Conservation (phyloP, 2,797 vertebrate species). For the Microctenopoma lineatum region DNA sequence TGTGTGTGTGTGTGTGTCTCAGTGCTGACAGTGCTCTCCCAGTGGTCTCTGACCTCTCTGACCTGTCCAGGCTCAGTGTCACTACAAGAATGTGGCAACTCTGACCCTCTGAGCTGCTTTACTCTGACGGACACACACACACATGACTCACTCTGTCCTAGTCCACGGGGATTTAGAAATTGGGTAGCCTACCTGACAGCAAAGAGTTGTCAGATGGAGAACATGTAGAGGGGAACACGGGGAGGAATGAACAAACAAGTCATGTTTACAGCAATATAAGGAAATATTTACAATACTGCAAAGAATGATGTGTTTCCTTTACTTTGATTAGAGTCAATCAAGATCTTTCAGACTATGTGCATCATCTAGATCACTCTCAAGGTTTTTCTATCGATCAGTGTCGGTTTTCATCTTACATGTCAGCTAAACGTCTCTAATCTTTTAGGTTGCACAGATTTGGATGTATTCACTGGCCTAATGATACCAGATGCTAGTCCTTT, state of each 20-base stretch:
- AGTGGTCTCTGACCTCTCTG: slow-evolving; percentile 40
- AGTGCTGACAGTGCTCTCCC: slow-evolving; percentile 26
- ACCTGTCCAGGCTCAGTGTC: slow-evolving; percentile 53
- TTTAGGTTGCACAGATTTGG: slow-evolving; percentile 6
- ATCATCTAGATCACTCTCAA: not conserved
- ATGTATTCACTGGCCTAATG: slow-evolving; percentile 15
- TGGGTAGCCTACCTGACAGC: slow-evolving; percentile 25
- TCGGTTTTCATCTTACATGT: slow-evolving; percentile 8
- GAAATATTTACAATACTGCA: slow-evolving; percentile 16
- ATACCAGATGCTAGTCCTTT: slow-evolving; percentile 48
- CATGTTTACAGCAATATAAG: slow-evolving; percentile 11
- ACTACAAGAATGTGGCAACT: slow-evolving; percentile 60
- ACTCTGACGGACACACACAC: slow-evolving; percentile 28
- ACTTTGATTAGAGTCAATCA: slow-evolving; percentile 3
- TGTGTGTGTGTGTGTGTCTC: slow-evolving; percentile 11
- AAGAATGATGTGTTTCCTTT: not conserved
- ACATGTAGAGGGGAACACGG: not conserved
- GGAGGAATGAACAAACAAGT: not conserved
- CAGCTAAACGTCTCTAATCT: slow-evolving; percentile 10
- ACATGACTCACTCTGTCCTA: slow-evolving; percentile 18
- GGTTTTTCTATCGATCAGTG: not conserved
- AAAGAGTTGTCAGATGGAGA: not conserved
- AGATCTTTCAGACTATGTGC: not conserved
- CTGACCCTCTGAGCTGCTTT: slow-evolving; percentile 44
- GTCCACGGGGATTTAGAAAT: slow-evolving; percentile 15